These are phyloP conservation scores for Hypanus sabinus DNA, from an alignment of 2,113 vertebrate species.

Conservation along the genomic window DNA sequence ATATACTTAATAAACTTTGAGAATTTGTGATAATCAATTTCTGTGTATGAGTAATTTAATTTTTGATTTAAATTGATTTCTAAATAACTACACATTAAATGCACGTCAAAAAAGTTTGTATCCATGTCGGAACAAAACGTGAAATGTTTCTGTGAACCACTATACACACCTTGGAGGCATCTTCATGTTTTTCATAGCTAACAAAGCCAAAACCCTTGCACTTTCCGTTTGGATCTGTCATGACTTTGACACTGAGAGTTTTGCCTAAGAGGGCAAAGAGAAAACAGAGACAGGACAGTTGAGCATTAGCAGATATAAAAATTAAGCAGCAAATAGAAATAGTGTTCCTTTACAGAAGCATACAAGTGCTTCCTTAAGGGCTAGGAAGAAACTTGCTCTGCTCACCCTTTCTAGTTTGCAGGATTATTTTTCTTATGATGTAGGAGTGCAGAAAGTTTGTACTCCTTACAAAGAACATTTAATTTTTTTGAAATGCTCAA, in stretches of 20 bases:
- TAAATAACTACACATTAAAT: neutral
- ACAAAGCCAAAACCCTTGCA: conserved; percentile 97
- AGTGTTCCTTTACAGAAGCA: neutral
- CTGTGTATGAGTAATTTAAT: neutral
- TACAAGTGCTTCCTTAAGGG: neutral
- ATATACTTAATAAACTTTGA: neutral
- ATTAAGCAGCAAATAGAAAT: neutral
- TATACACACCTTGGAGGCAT: conserved; percentile 85
- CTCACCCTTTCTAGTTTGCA: neutral
- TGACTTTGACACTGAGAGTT: conserved; percentile 94
- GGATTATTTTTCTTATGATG: neutral
- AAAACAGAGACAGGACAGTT: conserved; percentile 34
- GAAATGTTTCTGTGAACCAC: conserved; percentile 14
- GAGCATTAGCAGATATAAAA: neutral
- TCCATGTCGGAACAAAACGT: neutral
- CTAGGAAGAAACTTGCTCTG: neutral
- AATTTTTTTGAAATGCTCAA: neutral
- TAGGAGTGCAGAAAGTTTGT: neutral
- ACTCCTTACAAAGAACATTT: neutral
- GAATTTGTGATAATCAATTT: neutral
- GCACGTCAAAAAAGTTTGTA: neutral
- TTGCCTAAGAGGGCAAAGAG: conserved; percentile 65
- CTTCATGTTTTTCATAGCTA: conserved; percentile 96
- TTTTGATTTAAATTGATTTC: neutral
- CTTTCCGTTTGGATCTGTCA: conserved; percentile 89